phyloP scores from a whole-genome alignment of 2,888 invertebrate species.

The Heliconius hortense region DNA sequence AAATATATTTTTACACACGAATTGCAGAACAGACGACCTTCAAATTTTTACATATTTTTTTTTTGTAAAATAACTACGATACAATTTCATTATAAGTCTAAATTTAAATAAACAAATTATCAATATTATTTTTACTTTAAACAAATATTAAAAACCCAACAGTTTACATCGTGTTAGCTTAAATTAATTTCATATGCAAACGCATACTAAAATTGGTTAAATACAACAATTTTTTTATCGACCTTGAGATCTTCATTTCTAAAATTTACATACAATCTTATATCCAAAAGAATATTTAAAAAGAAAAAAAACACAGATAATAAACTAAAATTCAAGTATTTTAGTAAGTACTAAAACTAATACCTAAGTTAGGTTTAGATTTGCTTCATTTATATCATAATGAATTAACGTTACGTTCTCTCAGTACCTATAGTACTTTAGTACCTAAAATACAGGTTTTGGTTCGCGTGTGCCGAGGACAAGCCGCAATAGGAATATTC shows the following conservation, averaged over 20 bases:
- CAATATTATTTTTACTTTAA: no score
- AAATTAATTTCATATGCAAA: no score
- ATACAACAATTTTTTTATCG: neutral
- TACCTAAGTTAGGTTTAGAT: neutral
- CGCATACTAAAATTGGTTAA: no score
- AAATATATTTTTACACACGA: no score
- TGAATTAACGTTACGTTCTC: conserved; percentile 30
- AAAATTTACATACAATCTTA: neutral
- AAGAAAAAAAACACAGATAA: neutral
- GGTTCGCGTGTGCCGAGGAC: conserved; percentile 51
- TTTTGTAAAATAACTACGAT: neutral
- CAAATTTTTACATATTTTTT: neutral
- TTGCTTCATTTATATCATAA: conserved; percentile 22
- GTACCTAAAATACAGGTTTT: conserved; percentile 43
- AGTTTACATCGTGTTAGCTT: no score
- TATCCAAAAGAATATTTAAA: neutral
- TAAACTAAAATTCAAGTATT: neutral
- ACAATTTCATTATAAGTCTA: neutral
- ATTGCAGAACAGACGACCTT: no score
- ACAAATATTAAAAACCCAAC: no score
- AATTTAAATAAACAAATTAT: neutral
- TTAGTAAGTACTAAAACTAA: neutral
- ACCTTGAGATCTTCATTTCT: neutral
- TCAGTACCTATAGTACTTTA: conserved; percentile 24
- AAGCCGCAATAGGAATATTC: conserved; percentile 28